Base-by-base conservation (phyloP, 92 coral and sea anemone genomes). In the Umimayanthus chanpuru region DNA sequence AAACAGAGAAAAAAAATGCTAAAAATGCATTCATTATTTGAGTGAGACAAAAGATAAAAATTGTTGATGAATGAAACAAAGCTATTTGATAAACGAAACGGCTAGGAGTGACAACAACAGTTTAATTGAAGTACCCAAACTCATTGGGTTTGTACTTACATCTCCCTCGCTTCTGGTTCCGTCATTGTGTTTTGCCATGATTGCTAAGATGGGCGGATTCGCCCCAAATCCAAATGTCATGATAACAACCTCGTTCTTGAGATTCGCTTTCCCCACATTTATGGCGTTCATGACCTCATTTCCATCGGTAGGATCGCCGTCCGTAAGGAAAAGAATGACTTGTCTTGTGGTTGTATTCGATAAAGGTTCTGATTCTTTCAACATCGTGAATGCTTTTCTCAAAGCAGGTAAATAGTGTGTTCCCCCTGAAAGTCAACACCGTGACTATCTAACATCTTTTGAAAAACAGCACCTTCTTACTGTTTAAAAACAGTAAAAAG, bases 301-400 rank as follows among this genome's bases (percentile, higher is more conserved):
- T 23, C 50, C 25, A 18, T 93, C 95, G 15, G 9, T 66, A 11
- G 95, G 94, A 39, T 39, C 8, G 18, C 95, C 95, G 81, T 93
- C 95, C 20, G 95, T 91, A 9, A 93, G 76, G 74, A 93, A 93
- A 43, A 93, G 79, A 28, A 93, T 91, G 28, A 93, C 92, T 39
- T 89, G 89, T 4, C 47, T 55, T 41, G 90, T 88, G 25, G 74
- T 21, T 15, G 88, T 23, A 43, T 64, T 78, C 26, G 29, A n/a
- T 50, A 44, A 41, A 47, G n/a, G 32, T 44, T 81, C 61, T 12
- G 91, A 44, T 30, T 61, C 85, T 29, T 88, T 91, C 55, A 93
- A 26, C 41, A 93, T 73, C 30, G 89, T 64, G 80, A 93, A 93
- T 12, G 95, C 95, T 43, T 64, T 79, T 49, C n/a, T 85, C 8